Base-by-base conservation (phyloP, 2,888 invertebrate genomes). In the Apodemia hepburni region DNA sequence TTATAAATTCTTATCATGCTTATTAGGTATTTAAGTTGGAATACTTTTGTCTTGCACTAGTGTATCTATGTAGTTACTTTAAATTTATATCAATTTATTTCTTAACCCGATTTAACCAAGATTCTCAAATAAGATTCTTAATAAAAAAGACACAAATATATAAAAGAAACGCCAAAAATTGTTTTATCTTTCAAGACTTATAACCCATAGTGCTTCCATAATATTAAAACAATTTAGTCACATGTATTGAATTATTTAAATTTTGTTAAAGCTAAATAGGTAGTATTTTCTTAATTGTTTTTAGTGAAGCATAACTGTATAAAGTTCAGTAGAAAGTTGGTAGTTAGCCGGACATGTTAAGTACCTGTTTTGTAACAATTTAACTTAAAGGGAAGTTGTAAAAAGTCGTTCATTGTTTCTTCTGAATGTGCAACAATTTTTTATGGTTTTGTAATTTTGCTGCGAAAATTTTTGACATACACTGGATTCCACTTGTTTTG, bases 1-100 rank as follows among this genome's bases (percentile, higher is more conserved):
- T n/a, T n/a, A n/a, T n/a, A n/a, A n/a, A n/a, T 22, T 51, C 51
- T 51, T 51, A 51, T 51, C 51, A 51, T 51, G 51, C 18, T 18
- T 18, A 12, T 12, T 51, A 51, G n/a, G n/a, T n/a, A n/a, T 51
- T 51, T 22, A 51, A 51, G 51, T 11, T 22, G 12, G 22, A 22
- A 22, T 22, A 22, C 6, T 18, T 51, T 18, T 18, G 12, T 17
- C 51, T 51, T 51, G 51, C 22, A 51, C 22, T 51, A 51, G 38
- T 38, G 0, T 38, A 38, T 15, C 38, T 33, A 9, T 38, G 1
- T 38, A 38, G 38, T 38, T 38, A 12, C 12, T 38, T 12, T 38
- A 5, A 38, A 38, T 12, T 38, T 38, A 38, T 38, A 9, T 15
- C 12, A 38, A 38, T 12, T 4, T 38, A 0, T 38, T 38, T 38